Conservation (phyloP, 2,113 vertebrate species). For the Leptosomus discolor region DNA sequence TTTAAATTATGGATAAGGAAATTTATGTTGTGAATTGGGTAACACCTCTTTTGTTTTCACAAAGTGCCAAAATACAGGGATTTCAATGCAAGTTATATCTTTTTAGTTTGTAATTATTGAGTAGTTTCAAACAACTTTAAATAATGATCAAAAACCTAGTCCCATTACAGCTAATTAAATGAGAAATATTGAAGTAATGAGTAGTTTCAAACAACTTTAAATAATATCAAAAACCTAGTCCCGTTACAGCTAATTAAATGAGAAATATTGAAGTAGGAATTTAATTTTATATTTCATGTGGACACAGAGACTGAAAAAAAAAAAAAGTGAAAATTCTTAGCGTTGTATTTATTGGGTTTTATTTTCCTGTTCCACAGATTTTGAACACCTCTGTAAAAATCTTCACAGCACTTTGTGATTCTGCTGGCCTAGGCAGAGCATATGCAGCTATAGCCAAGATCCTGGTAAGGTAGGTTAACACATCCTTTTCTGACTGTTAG, state of each 20-base stretch:
- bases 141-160: background rate
- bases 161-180: background rate
- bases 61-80: background rate
- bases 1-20: background rate
- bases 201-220: background rate
- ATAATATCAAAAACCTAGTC: background rate
- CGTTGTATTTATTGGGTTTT: background rate
- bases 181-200: too few relatives aligned
- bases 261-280: background rate
- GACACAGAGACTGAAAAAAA: background rate
- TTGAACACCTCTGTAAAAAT: constrained; percentile 66
- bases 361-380: constrained; percentile 53
- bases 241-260: background rate
- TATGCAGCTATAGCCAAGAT: constrained; percentile 73
- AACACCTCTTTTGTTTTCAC: background rate
- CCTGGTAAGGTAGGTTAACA: constrained; percentile 76
- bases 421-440: constrained; percentile 71
- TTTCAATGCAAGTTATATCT: background rate
- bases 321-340: background rate
- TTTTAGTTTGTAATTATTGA: background rate
- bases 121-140: background rate
- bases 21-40: background rate
- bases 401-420: constrained; percentile 65
- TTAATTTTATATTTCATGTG: background rate
- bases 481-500: constrained; percentile 69